Evolutionary conservation across 1,140 invertebrate genomes (phyloP).

Genomic region (Sarcophaga peregrina): DNA sequence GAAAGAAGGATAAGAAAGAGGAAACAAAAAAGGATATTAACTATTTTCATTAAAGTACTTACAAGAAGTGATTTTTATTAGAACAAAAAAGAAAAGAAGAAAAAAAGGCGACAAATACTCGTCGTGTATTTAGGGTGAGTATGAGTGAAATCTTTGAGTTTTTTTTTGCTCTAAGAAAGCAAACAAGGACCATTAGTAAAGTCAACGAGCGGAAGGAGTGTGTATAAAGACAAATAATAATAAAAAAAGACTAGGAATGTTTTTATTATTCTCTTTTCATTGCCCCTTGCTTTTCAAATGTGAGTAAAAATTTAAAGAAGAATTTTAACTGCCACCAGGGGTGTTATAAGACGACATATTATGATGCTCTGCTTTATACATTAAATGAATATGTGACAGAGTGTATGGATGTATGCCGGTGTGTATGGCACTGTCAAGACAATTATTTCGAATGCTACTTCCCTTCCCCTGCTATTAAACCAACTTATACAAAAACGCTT

Average conservation of each 20-base stretch:
- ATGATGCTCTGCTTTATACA: not conserved
- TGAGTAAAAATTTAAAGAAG: not conserved
- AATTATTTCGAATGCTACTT: not conserved
- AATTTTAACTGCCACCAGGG: conserved; percentile 10
- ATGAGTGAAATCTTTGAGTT: not conserved
- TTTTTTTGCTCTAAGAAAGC: not conserved
- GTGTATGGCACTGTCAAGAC: not conserved
- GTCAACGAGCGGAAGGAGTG: not conserved
- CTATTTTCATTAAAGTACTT: conserved; percentile 25
- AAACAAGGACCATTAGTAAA: not conserved
- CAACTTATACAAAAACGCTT: not conserved
- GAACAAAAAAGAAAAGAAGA: not conserved
- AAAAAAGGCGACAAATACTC: not conserved
- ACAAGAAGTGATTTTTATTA: conserved; percentile 3
- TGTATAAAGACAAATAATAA: not conserved
- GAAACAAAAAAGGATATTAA: too few species aligned
- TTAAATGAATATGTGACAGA: not conserved
- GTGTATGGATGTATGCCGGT: not conserved
- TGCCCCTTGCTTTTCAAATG: not conserved
- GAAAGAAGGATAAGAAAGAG: too few species aligned
- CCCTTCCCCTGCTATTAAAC: not conserved
- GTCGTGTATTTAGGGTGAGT: not conserved
- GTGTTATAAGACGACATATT: not conserved
- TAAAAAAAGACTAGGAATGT: not conserved
- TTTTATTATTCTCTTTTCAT: not conserved